These are phyloP conservation scores for Plagiodera versicolora DNA, from an alignment of 2,888 invertebrate genomes.

Conservation along the genomic window DNA sequence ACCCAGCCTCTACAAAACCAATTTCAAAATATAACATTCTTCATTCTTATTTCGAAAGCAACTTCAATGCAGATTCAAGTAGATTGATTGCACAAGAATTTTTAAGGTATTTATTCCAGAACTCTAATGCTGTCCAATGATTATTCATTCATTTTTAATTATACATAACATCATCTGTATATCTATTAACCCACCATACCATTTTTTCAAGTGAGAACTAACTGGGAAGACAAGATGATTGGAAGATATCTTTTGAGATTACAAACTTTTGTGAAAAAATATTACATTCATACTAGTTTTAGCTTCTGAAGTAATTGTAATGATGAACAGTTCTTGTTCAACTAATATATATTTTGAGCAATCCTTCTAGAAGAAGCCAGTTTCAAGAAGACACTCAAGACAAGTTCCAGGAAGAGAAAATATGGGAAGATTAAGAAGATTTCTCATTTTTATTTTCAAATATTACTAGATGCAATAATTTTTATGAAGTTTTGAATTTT, in stretches of 20 bases:
- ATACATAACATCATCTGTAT: not conserved
- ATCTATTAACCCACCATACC: not conserved
- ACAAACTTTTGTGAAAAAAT: not conserved
- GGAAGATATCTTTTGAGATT: not conserved
- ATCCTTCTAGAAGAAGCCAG: no score
- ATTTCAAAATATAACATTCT: slow-evolving; percentile 29
- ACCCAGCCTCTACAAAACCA: slow-evolving; percentile 14
- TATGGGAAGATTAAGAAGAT: no score
- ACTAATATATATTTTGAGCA: no score
- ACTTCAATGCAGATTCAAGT: slow-evolving; percentile 25
- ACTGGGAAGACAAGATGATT: not conserved
- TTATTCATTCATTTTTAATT: not conserved
- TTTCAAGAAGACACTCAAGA: no score
- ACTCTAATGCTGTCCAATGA: not conserved
- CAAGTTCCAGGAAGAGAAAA: no score
- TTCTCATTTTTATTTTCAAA: no score
- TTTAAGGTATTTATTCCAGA: slow-evolving; percentile 27
- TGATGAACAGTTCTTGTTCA: no score
- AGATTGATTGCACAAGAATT: slow-evolving; percentile 29
- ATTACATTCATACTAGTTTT: not conserved
- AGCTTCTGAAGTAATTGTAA: no score
- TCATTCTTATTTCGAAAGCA: slow-evolving; percentile 28
- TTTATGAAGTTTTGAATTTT: no score
- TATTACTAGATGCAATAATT: no score
- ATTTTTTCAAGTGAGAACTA: slow-evolving; percentile 1